Conservation (phyloP, 1,140 invertebrate genomes). For the Tetragonula clypearis region DNA sequence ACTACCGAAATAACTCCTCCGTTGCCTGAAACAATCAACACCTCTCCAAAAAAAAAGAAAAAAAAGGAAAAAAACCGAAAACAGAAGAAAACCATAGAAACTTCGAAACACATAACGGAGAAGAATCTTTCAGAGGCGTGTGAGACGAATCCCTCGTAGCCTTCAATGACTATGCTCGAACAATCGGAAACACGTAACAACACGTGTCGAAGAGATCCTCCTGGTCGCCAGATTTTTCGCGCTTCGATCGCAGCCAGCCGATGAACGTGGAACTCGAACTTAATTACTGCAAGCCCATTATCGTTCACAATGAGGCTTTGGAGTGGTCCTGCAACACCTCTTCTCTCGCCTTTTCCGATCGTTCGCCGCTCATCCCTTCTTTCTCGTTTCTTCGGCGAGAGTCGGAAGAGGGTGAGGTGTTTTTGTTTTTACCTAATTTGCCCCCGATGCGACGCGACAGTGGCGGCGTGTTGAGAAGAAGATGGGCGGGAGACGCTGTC, state of each 20-base stretch:
- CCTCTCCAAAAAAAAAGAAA: not conserved
- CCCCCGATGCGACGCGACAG: constrained; percentile 17
- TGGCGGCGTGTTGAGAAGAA: not conserved
- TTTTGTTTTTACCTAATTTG: constrained; percentile 77
- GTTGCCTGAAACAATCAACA: not conserved
- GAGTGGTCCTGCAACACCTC: constrained; percentile 61
- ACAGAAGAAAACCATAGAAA: constrained; percentile 14
- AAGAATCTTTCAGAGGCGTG: constrained; percentile 5
- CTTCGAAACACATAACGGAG: not conserved
- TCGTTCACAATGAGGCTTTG: constrained; percentile 53
- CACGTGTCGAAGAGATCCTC: not conserved
- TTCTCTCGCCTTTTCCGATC: constrained; percentile 35
- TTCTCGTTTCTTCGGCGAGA: constrained; percentile 2
- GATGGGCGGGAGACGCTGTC: constrained; percentile 56
- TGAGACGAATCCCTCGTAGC: constrained; percentile 31
- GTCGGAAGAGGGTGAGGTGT: constrained; percentile 49
- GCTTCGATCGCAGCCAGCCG: not conserved
- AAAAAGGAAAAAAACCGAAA: no score
- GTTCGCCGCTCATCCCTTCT: constrained; percentile 11
- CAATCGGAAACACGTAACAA: constrained; percentile 8
- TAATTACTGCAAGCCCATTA: constrained; percentile 74
- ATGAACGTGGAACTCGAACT: constrained; percentile 42
- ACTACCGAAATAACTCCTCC: not conserved
- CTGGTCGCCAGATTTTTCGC: constrained; percentile 32
- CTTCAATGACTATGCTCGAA: constrained; percentile 50